Evolutionary conservation across 2,888 invertebrate species (phyloP).

Genomic region (Meandrusa payeni): DNA sequence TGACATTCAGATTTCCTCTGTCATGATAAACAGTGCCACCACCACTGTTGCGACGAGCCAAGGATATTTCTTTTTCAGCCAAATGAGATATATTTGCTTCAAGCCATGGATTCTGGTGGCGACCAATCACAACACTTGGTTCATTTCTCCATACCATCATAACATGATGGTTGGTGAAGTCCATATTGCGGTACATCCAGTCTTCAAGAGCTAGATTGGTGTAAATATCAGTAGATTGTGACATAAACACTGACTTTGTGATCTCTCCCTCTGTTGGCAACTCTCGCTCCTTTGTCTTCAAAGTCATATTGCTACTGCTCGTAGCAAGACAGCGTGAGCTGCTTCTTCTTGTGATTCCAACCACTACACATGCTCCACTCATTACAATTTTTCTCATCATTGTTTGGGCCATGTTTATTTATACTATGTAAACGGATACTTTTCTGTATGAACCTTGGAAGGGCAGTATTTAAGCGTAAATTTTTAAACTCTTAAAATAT

Average conservation of each 20-base stretch:
- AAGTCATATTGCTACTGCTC: conserved; percentile 43
- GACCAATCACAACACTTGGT: conserved; percentile 97
- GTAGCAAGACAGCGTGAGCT: conserved; percentile 56
- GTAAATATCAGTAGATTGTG: conserved; percentile 94
- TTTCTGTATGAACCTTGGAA: conserved; percentile 71
- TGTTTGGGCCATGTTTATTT: conserved; percentile 67
- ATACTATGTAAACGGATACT: conserved; percentile 55
- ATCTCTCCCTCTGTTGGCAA: conserved; percentile 75
- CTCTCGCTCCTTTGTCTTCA: conserved; percentile 49
- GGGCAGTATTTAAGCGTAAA: conserved; percentile 55
- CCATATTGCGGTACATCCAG: conserved; percentile 94
- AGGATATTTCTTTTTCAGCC: conserved; percentile 83
- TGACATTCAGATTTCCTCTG: conserved; percentile 94
- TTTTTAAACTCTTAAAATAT: conserved; percentile 41
- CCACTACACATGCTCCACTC: conserved; percentile 58
- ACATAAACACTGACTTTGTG: conserved; percentile 94
- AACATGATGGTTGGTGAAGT: conserved; percentile 91
- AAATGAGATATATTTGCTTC: conserved; percentile 91
- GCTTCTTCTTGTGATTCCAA: conserved; percentile 61
- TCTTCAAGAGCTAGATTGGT: conserved; percentile 97
- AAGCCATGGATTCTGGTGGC: conserved; percentile 98
- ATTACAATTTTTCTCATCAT: conserved; percentile 67
- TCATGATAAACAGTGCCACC: conserved; percentile 99
- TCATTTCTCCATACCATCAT: conserved; percentile 96
- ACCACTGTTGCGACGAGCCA: conserved; percentile 96